Evolutionary conservation across 2,888 invertebrate species (phyloP).

Genomic region (Stenodema calcarata): DNA sequence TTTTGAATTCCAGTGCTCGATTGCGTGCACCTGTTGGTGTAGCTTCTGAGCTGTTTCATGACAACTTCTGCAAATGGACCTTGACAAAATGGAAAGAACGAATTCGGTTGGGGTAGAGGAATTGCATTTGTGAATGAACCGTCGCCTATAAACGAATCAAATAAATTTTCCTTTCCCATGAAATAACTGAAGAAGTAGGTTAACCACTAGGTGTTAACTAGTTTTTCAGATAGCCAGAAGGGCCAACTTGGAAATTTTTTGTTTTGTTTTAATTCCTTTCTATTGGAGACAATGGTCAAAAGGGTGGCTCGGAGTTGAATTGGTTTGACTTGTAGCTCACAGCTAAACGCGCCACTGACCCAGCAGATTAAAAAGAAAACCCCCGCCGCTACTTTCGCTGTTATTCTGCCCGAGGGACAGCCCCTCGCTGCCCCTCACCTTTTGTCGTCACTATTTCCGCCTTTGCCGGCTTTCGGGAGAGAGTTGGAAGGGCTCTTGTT

Average conservation of each 20-base stretch:
- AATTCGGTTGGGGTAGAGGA: too few relatives aligned
- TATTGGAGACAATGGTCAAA: neutral
- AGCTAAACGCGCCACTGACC: slow-evolving; percentile 23
- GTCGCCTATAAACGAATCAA: too few relatives aligned
- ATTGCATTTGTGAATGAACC: too few relatives aligned
- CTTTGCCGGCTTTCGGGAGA: too few relatives aligned
- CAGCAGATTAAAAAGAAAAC: slow-evolving; percentile 19
- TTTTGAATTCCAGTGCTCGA: too few relatives aligned
- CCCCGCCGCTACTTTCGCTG: slow-evolving; percentile 7
- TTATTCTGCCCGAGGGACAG: neutral
- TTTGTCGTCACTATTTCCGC: neutral
- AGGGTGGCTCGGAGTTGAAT: neutral
- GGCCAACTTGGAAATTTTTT: neutral
- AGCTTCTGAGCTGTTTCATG: too few relatives aligned
- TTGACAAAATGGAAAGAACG: too few relatives aligned
- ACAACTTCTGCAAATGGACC: too few relatives aligned
- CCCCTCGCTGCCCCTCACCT: neutral
- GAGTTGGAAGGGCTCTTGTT: too few relatives aligned
- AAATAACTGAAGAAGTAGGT: too few relatives aligned
- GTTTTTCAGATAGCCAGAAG: neutral
- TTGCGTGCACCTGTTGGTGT: too few relatives aligned
- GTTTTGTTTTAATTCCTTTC: neutral
- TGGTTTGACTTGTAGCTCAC: slow-evolving; percentile 14
- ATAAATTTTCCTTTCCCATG: too few relatives aligned
- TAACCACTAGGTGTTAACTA: neutral